Percentiles rank a stretch among this genome's conserved stretches.
phyloP scores from a whole-genome alignment of 2,888 invertebrate genomes.

The Platypus cylindrus region DNA sequence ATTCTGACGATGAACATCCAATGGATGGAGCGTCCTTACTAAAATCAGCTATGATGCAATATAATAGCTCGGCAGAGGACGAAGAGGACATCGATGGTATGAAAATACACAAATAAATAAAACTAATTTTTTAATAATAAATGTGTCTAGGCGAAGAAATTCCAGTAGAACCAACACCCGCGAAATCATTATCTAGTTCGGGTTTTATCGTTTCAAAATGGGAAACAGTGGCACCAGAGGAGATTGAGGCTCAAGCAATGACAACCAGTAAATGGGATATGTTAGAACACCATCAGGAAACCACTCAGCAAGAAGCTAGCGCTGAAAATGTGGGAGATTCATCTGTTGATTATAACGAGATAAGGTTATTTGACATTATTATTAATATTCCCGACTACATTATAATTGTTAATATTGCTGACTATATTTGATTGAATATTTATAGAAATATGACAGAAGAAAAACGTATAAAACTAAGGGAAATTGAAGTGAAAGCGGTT shows the following conservation, averaged over 20 bases:
- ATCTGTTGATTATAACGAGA: conserved; percentile 30
- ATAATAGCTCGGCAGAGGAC: conserved; percentile 24
- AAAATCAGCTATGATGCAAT: conserved; percentile 51
- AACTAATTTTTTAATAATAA: not conserved
- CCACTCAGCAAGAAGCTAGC: conserved; percentile 31
- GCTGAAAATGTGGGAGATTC: conserved; percentile 31
- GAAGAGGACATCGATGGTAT: conserved; percentile 53
- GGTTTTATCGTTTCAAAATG: conserved; percentile 88
- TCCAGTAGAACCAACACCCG: conserved; percentile 20
- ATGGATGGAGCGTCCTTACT: conserved; percentile 73
- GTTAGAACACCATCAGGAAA: conserved; percentile 42
- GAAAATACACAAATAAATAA: conserved; percentile 21
- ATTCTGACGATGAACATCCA: conserved; percentile 46
- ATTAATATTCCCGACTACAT: not conserved
- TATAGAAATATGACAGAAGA: conserved; percentile 50
- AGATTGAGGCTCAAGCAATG: conserved; percentile 69
- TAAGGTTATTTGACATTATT: conserved; percentile 30
- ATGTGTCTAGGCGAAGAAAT: conserved; percentile 25
- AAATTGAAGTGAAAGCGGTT: conserved; percentile 90
- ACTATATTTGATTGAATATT: not conserved
- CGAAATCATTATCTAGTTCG: conserved; percentile 36
- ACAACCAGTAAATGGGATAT: conserved; percentile 83
- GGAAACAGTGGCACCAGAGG: conserved; percentile 89
- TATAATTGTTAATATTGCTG: not conserved
- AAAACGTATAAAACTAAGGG: conserved; percentile 63